Conservation (phyloP, 2,113 vertebrate genomes). For the Paraplagusia blochii region DNA sequence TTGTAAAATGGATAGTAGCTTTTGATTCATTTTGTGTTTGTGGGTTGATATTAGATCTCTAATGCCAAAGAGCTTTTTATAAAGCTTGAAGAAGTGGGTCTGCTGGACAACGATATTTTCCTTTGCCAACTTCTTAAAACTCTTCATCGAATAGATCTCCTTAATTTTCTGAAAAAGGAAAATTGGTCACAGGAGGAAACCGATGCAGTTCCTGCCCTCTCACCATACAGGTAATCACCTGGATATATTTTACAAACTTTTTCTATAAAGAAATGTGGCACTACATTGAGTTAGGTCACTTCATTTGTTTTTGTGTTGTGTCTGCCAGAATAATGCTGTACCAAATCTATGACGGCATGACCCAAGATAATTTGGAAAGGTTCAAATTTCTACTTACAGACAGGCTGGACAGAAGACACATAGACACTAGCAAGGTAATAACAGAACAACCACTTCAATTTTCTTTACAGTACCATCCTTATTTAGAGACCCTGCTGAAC, state of each 20-base stretch:
- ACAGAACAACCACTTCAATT: background rate
- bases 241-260: fast-evolving
- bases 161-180: constrained; percentile 33
- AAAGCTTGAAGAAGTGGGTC: constrained; percentile 57
- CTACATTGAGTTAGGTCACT: background rate
- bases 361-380: constrained; percentile 23
- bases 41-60: constrained; percentile 26
- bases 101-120: constrained; percentile 45
- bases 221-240: constrained; percentile 67
- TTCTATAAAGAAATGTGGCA: background rate
- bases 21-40: background rate
- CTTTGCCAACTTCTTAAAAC: constrained; percentile 62
- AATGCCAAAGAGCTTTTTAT: constrained; percentile 61
- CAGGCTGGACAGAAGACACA: constrained; percentile 42
- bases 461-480: background rate
- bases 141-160: constrained; percentile 65
- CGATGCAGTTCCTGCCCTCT: constrained; percentile 44
- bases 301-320: background rate
- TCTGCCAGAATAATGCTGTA: constrained; percentile 71
- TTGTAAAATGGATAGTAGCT: background rate
- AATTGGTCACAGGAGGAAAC: constrained; percentile 9
- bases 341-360: constrained; percentile 57
- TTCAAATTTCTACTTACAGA: constrained; percentile 60
- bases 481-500: background rate
- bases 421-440: constrained; percentile 64